A percentile compares a stretch with the other conserved stretches of the same genome.
phyloP scores from a whole-genome alignment of 2,888 invertebrate genomes.

The Glaucopsyche alexis region DNA sequence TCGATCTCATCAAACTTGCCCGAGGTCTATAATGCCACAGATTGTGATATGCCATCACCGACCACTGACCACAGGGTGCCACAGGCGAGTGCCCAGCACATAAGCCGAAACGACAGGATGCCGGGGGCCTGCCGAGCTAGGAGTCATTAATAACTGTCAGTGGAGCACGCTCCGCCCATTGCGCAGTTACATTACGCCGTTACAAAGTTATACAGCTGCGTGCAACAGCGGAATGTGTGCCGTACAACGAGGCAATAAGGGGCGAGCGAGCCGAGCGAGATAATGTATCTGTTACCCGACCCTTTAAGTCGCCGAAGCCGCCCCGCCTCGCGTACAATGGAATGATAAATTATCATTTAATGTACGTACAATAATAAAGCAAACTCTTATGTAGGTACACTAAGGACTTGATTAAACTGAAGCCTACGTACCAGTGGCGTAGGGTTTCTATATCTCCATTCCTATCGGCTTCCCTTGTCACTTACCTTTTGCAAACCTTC shows the following conservation, averaged over 20 bases:
- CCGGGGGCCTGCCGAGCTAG: constrained; percentile 39
- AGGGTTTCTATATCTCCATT: too few relatives aligned
- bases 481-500: too few relatives aligned
- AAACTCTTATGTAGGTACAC: not conserved
- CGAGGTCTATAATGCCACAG: not conserved
- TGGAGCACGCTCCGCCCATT: constrained; percentile 60
- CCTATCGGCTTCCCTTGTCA: too few relatives aligned
- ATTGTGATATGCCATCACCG: not conserved
- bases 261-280: constrained; percentile 32
- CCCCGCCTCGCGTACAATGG: constrained; percentile 42
- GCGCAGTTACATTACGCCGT: constrained; percentile 59
- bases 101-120: constrained; percentile 13
- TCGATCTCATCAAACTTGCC: not conserved
- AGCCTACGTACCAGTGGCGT: too few relatives aligned
- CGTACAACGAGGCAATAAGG: constrained; percentile 37
- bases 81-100: too few relatives aligned
- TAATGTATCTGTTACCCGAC: constrained; percentile 40
- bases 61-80: not conserved
- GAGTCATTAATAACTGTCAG: constrained; percentile 71
- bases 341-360: constrained; percentile 42
- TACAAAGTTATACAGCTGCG: constrained; percentile 40
- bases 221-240: constrained; percentile 38
- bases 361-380: not conserved
- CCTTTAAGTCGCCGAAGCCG: constrained; percentile 36
- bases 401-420: not conserved